Evolutionary conservation across 1,140 invertebrate genomes (phyloP), one percentile per base, ranked within the genome.

Genomic region (Solenopsis fugax): DNA sequence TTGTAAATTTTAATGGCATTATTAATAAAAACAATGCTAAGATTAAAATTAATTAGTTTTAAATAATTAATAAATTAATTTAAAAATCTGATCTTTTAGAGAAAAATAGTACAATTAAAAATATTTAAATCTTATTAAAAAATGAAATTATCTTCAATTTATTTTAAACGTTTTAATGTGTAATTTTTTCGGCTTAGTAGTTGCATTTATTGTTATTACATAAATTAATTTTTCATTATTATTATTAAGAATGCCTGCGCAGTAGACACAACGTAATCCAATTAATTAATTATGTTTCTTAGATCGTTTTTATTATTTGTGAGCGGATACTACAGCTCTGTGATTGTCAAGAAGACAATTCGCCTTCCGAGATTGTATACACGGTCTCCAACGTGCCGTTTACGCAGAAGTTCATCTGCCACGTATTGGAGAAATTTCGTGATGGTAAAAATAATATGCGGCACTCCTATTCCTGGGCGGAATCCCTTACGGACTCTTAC

Each of bases 221-320:
- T 21, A 21, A 37, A 73, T 80, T 67, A 65, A 65, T 50, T 37
- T 52, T 60, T 13, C 18, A 6, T 58, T 75, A 6, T 60, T 76
- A 16, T 56, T 41, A 45, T 41, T 45, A 41, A 58, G 16, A 73
- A 16, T 24, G 12, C 0, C 21, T 24, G 7, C 0, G 6, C 1
- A n/a, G 21, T 65, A 4, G 13, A 5, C 5, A n/a, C 58, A n/a
- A 48, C 72, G 4, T 16, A 45, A 1, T 13, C 4, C 12, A 37
- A 64, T 64, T 65, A 45, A 64, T 78, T 21, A 41, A 71, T 2
- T n/a, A 4, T 65, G 21, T 34, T 62, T 12, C 7, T 24, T 94
- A 98, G 97, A 96, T 98, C 73, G 93, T 98, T 18, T 97, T 97
- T 93, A 95, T 96, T 50, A 95, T 98, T 67, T 98, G 97, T 92